phyloP scores from a whole-genome alignment of 2,113 vertebrate genomes.

The Blennius ocellaris region DNA sequence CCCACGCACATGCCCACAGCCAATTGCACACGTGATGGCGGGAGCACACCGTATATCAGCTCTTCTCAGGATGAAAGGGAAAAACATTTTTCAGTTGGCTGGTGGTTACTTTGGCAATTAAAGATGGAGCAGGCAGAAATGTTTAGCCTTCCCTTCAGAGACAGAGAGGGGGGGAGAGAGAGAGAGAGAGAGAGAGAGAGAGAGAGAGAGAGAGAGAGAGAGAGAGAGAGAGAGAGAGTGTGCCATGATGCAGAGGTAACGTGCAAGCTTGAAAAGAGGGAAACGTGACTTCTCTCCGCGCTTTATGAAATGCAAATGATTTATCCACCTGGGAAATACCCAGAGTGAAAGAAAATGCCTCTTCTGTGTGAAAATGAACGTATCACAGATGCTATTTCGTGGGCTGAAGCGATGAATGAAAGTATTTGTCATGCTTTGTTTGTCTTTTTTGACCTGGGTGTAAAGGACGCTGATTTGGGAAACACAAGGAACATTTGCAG shows the following conservation, averaged over 20 bases:
- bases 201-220: slow-evolving; percentile 8
- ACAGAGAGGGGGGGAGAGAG: slow-evolving; percentile 4
- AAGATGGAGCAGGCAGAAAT: slow-evolving; percentile 37
- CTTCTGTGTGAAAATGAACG: not conserved
- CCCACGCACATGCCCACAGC: slow-evolving; percentile 11
- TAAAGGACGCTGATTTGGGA: slow-evolving; percentile 50
- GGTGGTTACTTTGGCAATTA: slow-evolving; percentile 63
- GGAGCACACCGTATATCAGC: not conserved
- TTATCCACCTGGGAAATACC: slow-evolving; percentile 26
- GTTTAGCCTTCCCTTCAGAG: slow-evolving; percentile 13
- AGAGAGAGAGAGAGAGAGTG: slow-evolving; percentile 12
- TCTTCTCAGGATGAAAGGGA: slow-evolving; percentile 44
- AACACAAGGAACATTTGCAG: slow-evolving; percentile 57
- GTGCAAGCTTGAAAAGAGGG: slow-evolving; percentile 23
- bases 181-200: slow-evolving; percentile 9
- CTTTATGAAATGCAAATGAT: slow-evolving; percentile 53
- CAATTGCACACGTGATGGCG: slow-evolving; percentile 15
- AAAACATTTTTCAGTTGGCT: slow-evolving; percentile 8
- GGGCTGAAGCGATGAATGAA: slow-evolving; percentile 6
- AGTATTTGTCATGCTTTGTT: slow-evolving; percentile 1
- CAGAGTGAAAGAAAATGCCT: slow-evolving; percentile 9
- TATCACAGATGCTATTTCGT: not conserved
- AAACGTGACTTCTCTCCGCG: slow-evolving; percentile 41
- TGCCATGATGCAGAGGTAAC: slow-evolving; percentile 6
- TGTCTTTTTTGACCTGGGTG: slow-evolving; percentile 36